phyloP scores from a whole-genome alignment of 37 sponge, comb jelly and placozoan species.

The Cladorhizidae sp. region DNA sequence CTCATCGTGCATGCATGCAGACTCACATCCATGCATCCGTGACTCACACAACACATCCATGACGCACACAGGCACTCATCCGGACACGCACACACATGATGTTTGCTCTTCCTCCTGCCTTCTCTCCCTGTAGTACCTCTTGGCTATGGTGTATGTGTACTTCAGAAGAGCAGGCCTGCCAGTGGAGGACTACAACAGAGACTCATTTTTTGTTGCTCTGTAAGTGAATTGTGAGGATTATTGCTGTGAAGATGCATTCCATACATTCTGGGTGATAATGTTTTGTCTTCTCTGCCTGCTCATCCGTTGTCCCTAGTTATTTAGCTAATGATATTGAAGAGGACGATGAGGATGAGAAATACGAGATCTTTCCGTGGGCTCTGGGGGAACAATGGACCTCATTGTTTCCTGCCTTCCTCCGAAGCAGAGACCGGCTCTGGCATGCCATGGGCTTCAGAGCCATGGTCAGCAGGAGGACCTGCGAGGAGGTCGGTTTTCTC shows the following conservation, averaged over 20 bases:
- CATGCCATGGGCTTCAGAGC: slow-evolving; percentile 78
- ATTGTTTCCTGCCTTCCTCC: slow-evolving; percentile 60
- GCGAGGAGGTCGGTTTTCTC: slow-evolving; percentile 72
- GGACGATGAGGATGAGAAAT: slow-evolving; percentile 88
- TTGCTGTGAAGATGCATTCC: too few species aligned
- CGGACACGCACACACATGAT: too few species aligned
- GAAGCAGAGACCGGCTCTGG: slow-evolving; percentile 71
- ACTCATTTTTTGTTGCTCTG: slow-evolving; percentile 85
- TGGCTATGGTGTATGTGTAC: slow-evolving; percentile 91
- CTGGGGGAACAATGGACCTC: slow-evolving; percentile 71
- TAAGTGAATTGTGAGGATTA: too few species aligned
- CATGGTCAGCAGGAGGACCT: slow-evolving; percentile 79
- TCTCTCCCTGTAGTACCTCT: slow-evolving; percentile 59
- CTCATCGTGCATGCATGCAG: too few species aligned
- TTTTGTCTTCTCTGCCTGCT: not conserved
- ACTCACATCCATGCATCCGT: too few species aligned
- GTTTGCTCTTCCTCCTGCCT: not conserved
- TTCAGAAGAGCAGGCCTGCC: slow-evolving; percentile 76
- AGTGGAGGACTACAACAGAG: slow-evolving; percentile 51
- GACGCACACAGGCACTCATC: too few species aligned
- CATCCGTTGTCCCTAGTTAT: slow-evolving; percentile 37
- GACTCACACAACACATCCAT: too few species aligned
- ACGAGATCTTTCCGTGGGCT: slow-evolving; percentile 89
- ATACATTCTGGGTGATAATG: not conserved
- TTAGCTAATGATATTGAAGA: slow-evolving; percentile 92